Percentiles rank a stretch among this genome's conserved stretches.
These are phyloP conservation scores for Miltochrista miniata DNA, from an alignment of 2,888 invertebrate species.

Conservation along the genomic window DNA sequence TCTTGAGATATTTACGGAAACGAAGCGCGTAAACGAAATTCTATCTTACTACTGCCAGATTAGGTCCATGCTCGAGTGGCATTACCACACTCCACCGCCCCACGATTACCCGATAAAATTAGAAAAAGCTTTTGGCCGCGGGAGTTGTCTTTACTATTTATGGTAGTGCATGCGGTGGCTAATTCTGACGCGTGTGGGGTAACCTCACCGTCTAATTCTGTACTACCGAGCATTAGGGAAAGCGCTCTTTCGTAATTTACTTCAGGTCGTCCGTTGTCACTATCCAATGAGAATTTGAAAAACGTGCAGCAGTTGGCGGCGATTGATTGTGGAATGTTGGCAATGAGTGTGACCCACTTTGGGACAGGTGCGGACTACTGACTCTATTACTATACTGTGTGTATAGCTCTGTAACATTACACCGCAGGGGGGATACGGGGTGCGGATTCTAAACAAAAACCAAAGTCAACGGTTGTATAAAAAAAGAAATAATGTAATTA, in stretches of 20 bases:
- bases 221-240: conserved; percentile 25
- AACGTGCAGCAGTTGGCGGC: conserved; percentile 26
- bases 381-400: conserved; percentile 20
- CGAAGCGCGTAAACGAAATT: conserved; percentile 39
- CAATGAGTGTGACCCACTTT: conserved; percentile 60
- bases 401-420: conserved; percentile 31
- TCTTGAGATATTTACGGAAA: conserved; percentile 58
- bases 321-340: conserved; percentile 49
- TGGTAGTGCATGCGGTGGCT: conserved; percentile 69
- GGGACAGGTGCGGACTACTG: conserved; percentile 48
- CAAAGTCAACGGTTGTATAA: conserved; percentile 76
- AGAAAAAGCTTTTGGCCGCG: conserved; percentile 69
- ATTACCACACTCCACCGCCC: conserved; percentile 37
- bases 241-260: conserved; percentile 22
- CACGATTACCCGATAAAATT: conserved; percentile 62
- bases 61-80: conserved; percentile 40
- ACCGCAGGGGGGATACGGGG: conserved; percentile 44
- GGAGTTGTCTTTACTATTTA: conserved; percentile 79
- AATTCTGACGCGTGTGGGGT: conserved; percentile 62
- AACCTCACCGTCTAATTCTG: conserved; percentile 56
- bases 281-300: conserved; percentile 29
- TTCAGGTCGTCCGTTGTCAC: conserved; percentile 18
- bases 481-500: conserved; percentile 84
- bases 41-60: conserved; percentile 33
- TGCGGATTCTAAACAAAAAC: conserved; percentile 60